Conservation (phyloP, 2,888 invertebrate species). For the Pyrrhosoma nymphula region DNA sequence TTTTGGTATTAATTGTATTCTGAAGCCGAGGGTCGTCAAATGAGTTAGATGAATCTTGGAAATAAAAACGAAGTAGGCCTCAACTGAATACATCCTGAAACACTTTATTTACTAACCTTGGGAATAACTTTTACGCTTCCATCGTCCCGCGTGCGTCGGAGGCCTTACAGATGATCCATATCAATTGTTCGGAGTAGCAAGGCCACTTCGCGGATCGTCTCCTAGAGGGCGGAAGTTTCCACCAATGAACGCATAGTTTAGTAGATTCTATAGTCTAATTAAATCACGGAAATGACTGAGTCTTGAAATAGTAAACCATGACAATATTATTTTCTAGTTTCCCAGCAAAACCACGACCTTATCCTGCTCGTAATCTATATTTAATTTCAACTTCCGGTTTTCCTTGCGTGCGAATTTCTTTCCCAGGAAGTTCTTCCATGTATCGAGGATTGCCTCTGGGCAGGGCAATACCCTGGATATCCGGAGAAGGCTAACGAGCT, state of each 20-base stretch:
- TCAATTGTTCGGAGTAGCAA: background rate
- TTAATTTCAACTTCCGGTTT: background rate
- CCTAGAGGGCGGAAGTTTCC: background rate
- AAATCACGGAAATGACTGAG: background rate
- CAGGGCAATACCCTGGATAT: background rate
- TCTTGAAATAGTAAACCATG: background rate
- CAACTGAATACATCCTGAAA: background rate
- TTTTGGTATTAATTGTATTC: too few relatives aligned
- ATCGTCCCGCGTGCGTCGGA: background rate
- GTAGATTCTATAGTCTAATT: background rate
- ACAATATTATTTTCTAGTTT: background rate
- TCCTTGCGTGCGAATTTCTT: background rate
- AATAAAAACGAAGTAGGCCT: background rate
- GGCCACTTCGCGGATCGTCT: background rate
- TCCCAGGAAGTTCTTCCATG: background rate
- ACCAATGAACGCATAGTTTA: background rate
- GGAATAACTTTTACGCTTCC: background rate
- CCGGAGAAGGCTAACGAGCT: too few relatives aligned
- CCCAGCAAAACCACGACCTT: background rate
- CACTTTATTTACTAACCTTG: background rate
- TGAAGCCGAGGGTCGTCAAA: too few relatives aligned
- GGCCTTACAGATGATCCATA: background rate
- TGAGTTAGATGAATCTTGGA: too few relatives aligned
- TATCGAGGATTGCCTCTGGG: background rate
- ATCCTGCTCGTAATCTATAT: background rate